A percentile compares a stretch with the other conserved stretches of the same genome.
Conservation (phyloP, 2,888 invertebrate species). For the Agelastica alni region DNA sequence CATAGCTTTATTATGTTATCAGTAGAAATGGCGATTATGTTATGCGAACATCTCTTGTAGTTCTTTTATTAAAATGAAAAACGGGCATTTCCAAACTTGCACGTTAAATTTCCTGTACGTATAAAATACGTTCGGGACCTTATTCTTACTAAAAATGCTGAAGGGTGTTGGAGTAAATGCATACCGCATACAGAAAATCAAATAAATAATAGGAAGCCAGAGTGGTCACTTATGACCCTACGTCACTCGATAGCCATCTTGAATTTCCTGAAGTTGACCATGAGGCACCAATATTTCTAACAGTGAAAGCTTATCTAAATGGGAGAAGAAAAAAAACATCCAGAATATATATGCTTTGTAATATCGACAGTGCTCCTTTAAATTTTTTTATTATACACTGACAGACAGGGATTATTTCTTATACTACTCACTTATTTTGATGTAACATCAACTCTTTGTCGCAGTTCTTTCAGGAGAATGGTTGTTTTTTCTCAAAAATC, state of each 20-base stretch:
- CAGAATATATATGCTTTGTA: conserved; percentile 49
- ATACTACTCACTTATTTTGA: no score
- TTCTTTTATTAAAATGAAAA: conserved; percentile 1
- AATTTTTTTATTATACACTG: no score
- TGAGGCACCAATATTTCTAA: conserved; percentile 53
- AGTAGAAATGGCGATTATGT: no score
- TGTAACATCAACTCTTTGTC: no score
- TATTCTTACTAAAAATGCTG: conserved; percentile 30
- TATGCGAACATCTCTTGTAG: no score
- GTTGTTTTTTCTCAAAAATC: no score
- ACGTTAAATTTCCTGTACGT: conserved; percentile 17
- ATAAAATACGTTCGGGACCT: conserved; percentile 30
- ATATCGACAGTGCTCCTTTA: conserved; percentile 38
- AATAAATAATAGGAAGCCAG: conserved; percentile 51
- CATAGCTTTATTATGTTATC: no score
- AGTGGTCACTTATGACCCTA: conserved; percentile 51
- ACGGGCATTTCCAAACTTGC: not conserved
- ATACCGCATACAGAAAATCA: conserved; percentile 41
- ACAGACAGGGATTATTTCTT: no score
- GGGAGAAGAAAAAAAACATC: conserved; percentile 36
- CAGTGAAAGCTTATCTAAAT: conserved; percentile 52
- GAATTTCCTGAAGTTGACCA: conserved; percentile 56
- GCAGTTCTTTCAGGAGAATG: no score
- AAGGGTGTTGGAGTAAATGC: conserved; percentile 44
- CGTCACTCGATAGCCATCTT: conserved; percentile 55